Evolutionary conservation across 1,140 invertebrate species (phyloP).

Genomic region (Drosophila takahashii): DNA sequence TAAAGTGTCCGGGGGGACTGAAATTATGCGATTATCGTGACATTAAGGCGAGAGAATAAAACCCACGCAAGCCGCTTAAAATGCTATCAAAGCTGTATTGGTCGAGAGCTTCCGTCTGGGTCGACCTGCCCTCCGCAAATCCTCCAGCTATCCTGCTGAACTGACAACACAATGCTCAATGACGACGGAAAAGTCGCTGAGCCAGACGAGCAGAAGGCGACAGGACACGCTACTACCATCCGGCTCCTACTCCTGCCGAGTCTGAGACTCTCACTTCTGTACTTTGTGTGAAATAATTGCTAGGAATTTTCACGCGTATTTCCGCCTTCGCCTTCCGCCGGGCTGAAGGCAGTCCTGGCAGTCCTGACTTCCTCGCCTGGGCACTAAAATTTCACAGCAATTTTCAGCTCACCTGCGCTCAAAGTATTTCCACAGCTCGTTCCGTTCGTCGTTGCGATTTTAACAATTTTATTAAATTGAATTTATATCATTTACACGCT

Average conservation of each 20-base stretch:
- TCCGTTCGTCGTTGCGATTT: conserved; percentile 75
- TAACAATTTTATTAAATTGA: conserved; percentile 85
- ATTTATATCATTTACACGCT: conserved; percentile 85
- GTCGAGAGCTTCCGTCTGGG: conserved; percentile 57
- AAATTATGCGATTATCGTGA: conserved; percentile 78
- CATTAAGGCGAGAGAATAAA: conserved; percentile 63
- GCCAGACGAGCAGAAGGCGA: conserved; percentile 38
- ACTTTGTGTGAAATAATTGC: conserved; percentile 82
- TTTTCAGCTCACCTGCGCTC: conserved; percentile 83
- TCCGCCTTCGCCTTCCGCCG: conserved; percentile 47
- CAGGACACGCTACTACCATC: conserved; percentile 24
- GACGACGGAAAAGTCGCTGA: conserved; percentile 30
- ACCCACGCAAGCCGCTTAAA: conserved; percentile 69
- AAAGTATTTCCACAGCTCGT: conserved; percentile 78
- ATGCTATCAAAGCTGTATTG: conserved; percentile 68
- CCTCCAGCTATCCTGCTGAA: conserved; percentile 6
- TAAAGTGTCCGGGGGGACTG: conserved; percentile 42
- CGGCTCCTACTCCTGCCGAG: not conserved
- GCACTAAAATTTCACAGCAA: conserved; percentile 71
- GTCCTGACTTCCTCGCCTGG: conserved; percentile 42
- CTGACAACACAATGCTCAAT: conserved; percentile 40
- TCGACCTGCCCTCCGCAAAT: conserved; percentile 1
- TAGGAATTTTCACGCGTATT: conserved; percentile 81
- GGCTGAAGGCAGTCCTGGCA: conserved; percentile 19
- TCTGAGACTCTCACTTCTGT: conserved; percentile 23